Conservation (phyloP, 2,113 vertebrate genomes). For the Pygoscelis antarcticus region DNA sequence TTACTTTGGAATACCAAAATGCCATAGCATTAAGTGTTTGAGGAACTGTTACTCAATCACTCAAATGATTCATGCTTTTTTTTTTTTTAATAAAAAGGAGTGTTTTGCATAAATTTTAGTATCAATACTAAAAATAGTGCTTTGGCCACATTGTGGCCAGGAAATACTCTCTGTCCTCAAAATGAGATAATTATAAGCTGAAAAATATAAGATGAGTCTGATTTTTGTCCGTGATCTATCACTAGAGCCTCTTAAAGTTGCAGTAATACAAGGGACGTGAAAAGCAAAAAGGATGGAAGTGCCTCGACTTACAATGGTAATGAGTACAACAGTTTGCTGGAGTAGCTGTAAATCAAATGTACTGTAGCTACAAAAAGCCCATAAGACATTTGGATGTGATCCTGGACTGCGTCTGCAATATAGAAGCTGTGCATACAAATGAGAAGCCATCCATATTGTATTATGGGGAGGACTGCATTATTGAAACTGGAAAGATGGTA, state of each 20-base stretch:
- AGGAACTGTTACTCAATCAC: background rate
- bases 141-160: background rate
- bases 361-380: conserved; percentile 61
- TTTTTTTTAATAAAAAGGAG: background rate
- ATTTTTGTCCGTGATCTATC: conserved; percentile 52
- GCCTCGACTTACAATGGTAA: conserved; percentile 56
- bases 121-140: background rate
- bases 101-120: background rate
- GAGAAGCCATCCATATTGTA: background rate
- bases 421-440: conserved; percentile 45
- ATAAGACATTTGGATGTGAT: conserved; percentile 56
- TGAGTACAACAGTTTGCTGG: conserved; percentile 66
- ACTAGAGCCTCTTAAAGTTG: conserved; percentile 56
- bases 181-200: conserved; percentile 22
- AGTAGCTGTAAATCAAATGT: conserved; percentile 73
- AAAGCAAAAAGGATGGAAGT: conserved; percentile 56
- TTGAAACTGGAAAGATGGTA: background rate
- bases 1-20: conserved; percentile 13
- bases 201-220: conserved; percentile 23
- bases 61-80: background rate
- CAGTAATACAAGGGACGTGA: conserved; percentile 18
- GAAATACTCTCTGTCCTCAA: background rate
- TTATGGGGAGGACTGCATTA: background rate
- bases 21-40: background rate
- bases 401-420: conserved; percentile 2